Base-by-base conservation (phyloP, 2,113 vertebrate species). In the Platanista minor region DNA sequence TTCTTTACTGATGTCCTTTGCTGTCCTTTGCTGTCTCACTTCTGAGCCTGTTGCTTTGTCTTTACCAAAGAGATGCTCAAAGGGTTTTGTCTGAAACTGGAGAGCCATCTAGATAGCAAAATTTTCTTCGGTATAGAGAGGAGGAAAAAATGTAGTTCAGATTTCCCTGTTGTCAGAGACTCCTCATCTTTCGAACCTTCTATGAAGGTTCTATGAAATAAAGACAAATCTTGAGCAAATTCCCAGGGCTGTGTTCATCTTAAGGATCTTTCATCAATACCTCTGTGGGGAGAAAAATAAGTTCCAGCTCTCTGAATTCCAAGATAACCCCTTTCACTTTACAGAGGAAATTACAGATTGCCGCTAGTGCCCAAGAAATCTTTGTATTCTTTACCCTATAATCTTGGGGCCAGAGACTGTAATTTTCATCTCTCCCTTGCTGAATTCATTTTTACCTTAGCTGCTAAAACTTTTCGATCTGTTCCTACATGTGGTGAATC, bases 301-400 rank as follows among this genome's bases (percentile, higher is more conserved):
- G 29, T n/a, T 64, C 41, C 29, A 54, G 43, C 33, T 66, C 64
- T 92, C 62, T 25, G 69, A 91, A 92, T 95, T 91, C 64, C 59
- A 82, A 59, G 31, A 80, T n/a, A 74, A 80, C 49, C 57, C 89
- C 41, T 94, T 94, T 46, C 74, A 39, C 86, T 83, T 74, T 69
- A 67, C 52, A 81, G 85, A n/a, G n/a, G n/a, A 96, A 96, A 95
- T 84, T 75, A 90, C 43, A 95, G 69, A 92, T 72, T 96, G 39
- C 31, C 11, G 3, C 46, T n/a, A 1, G 57, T 78, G 46, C 52
- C 72, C 10, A 46, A 17, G 59, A 88, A 85, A 87, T 66, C 87
- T 93, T 87, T 78, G 43, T 90, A 93, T 92, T 81, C 91, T 82
- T 92, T 49, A 90, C 84, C 66, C 87, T 97, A 27, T 81, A 81